These are phyloP conservation scores for Calliopsis andreniformis DNA, from an alignment of 1,140 invertebrate genomes.

Conservation along the genomic window DNA sequence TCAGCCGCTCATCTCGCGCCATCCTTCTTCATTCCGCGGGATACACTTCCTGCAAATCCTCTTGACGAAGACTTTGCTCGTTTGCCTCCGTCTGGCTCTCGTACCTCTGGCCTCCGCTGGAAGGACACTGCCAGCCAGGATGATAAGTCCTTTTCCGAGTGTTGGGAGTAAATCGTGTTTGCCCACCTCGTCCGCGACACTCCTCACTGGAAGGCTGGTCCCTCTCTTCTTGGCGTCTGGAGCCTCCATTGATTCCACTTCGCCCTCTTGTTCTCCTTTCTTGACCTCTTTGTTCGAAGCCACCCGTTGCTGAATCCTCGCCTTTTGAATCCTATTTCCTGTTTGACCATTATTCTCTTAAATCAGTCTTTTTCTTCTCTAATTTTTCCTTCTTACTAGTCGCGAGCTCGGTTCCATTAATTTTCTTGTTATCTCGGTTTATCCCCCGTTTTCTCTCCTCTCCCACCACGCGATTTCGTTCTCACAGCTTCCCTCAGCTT, in stretches of 20 bases:
- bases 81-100: constrained; percentile 39
- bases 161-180: constrained; percentile 62
- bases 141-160: constrained; percentile 54
- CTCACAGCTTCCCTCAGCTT: too few relatives aligned
- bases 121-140: constrained; percentile 41
- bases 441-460: too few relatives aligned
- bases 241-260: constrained; percentile 7
- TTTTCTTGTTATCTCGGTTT: too few relatives aligned
- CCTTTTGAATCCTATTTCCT: not conserved
- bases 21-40: constrained; percentile 42
- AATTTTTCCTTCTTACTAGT: not conserved
- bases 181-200: constrained; percentile 34
- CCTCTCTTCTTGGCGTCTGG: constrained; percentile 25
- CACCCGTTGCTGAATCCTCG: too few relatives aligned
- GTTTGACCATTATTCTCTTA: not conserved
- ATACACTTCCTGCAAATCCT: constrained; percentile 52
- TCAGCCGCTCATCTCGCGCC: constrained; percentile 7
- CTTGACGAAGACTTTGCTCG: constrained; percentile 55
- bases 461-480: too few relatives aligned
- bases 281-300: too few relatives aligned
- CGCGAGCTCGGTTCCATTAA: too few relatives aligned
- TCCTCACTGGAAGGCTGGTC: constrained; percentile 6
- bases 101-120: constrained; percentile 8
- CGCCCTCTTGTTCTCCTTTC: not conserved
- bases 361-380: too few relatives aligned